Conservation (phyloP, 2,113 vertebrate genomes). For the Mellivora capensis region DNA sequence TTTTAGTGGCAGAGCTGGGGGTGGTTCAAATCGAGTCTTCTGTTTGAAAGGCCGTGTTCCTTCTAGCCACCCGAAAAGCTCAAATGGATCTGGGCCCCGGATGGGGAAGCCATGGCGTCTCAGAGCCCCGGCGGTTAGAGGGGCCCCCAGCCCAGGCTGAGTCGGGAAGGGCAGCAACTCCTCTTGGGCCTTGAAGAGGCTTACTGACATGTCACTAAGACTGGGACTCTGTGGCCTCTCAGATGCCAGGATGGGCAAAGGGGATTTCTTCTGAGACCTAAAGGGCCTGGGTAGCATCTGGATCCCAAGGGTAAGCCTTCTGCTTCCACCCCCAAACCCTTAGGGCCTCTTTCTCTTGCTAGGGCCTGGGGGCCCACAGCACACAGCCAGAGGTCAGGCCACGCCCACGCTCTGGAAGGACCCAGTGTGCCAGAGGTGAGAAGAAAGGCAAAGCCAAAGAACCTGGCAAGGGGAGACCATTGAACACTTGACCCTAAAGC, state of each 20-base stretch:
- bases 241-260: neutral
- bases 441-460: neutral
- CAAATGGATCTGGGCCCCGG: neutral
- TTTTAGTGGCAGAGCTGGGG: neutral
- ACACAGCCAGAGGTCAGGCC: neutral
- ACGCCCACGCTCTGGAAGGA: neutral
- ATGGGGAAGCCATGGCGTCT: neutral
- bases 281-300: neutral
- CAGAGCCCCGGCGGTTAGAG: fast-evolving
- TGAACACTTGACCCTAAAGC: neutral
- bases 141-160: too few species aligned
- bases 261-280: neutral
- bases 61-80: neutral
- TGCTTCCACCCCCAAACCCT: neutral
- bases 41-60: neutral
- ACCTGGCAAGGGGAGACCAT: neutral
- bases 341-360: neutral
- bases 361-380: neutral
- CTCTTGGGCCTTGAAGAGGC: neutral
- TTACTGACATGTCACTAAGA: neutral
- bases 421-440: neutral
- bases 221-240: neutral
- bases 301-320: neutral
- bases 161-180: neutral
- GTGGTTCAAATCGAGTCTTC: neutral